Evolutionary conservation across 2,888 invertebrate genomes (phyloP).

Genomic region (Osmoderma eremita): DNA sequence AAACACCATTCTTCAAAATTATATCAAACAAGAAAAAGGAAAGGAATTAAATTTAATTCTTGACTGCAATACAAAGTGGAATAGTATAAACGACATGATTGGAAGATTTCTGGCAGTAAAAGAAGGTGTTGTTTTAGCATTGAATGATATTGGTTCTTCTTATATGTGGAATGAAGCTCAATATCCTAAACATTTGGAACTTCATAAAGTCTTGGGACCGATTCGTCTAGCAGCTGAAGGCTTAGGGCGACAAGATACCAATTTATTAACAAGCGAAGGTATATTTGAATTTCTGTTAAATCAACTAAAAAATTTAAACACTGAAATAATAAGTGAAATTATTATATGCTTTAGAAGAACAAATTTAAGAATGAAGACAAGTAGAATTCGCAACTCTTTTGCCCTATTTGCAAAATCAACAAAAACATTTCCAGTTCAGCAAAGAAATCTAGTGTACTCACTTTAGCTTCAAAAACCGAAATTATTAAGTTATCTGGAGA

Average conservation of each 20-base stretch:
- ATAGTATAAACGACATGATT: no score
- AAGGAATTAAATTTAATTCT: no score
- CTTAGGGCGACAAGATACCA: no score
- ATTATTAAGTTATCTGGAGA: constrained; percentile 10
- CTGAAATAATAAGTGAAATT: background rate
- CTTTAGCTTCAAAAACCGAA: background rate
- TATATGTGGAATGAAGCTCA: constrained; percentile 24
- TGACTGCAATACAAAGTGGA: no score
- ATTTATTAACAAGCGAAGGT: no score
- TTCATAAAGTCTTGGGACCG: constrained; percentile 33
- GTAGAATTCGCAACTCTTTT: background rate
- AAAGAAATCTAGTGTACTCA: background rate
- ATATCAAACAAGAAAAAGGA: no score
- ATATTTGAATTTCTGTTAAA: background rate
- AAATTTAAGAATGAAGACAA: no score
- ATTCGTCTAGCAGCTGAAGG: constrained; percentile 29
- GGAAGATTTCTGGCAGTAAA: no score
- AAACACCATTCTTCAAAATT: no score
- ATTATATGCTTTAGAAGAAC: background rate
- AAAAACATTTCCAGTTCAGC: background rate
- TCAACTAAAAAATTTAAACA: background rate
- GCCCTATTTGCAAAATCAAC: background rate
- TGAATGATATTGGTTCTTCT: no score
- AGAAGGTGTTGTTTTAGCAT: no score
- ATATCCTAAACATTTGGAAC: constrained; percentile 25